Evolutionary conservation across 53 echinoderm and acorn worm genomes (phyloP).

Genomic region (Hippasteria phrygiana): DNA sequence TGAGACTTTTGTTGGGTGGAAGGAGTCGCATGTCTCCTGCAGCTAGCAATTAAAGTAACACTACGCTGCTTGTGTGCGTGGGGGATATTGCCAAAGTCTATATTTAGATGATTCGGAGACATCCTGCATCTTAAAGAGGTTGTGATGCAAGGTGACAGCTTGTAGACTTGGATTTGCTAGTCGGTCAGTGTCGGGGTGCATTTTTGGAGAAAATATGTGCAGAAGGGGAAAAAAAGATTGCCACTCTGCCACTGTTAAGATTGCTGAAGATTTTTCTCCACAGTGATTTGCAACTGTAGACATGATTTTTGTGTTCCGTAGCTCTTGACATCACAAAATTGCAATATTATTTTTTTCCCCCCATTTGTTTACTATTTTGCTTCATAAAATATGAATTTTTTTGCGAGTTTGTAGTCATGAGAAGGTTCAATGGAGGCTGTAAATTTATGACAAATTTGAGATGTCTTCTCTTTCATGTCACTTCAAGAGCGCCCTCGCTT

Average conservation of each 20-base stretch:
- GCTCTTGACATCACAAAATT: too few relatives aligned
- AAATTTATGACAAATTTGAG: neutral
- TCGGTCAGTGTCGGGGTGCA: neutral
- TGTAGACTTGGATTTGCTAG: neutral
- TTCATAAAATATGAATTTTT: too few relatives aligned
- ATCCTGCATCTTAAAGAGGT: neutral
- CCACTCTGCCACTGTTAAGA: too few relatives aligned
- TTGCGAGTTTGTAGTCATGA: neutral
- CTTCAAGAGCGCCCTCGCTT: conserved; percentile 1
- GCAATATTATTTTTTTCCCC: too few relatives aligned
- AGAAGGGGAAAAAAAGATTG: too few relatives aligned
- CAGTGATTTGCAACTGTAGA: too few relatives aligned
- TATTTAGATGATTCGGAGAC: conserved; percentile 1
- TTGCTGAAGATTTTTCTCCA: too few relatives aligned
- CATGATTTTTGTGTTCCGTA: too few relatives aligned
- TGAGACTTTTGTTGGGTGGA: conserved; percentile 27
- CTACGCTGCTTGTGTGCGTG: neutral
- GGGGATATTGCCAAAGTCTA: neutral
- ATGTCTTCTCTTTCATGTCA: too few relatives aligned
- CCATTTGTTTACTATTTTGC: too few relatives aligned
- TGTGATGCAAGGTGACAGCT: neutral
- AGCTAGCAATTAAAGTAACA: conserved; percentile 54
- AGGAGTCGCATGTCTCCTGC: conserved; percentile 57
- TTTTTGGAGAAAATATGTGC: too few relatives aligned
- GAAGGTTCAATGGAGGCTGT: neutral